Evolutionary conservation across 2,797 vertebrate genomes (phyloP).

Genomic region (Siniperca obscura): DNA sequence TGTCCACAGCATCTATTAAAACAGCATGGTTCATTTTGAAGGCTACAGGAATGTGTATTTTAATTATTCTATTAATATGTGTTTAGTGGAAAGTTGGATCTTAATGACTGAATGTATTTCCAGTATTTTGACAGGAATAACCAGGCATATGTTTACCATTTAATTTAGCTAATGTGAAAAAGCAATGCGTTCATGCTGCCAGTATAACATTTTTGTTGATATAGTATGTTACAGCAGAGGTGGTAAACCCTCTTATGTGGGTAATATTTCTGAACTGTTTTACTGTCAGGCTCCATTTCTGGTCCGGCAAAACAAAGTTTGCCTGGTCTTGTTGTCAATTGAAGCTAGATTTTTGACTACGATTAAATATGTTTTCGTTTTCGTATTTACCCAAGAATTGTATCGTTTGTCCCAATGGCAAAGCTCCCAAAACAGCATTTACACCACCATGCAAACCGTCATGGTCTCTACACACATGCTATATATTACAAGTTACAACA

Average conservation of each 20-base stretch:
- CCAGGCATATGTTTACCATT: background rate
- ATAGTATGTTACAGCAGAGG: background rate
- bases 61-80: background rate
- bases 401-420: background rate
- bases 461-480: background rate
- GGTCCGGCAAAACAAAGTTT: background rate
- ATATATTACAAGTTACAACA: background rate
- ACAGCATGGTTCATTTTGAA: background rate
- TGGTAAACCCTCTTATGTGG: background rate
- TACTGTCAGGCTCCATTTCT: background rate
- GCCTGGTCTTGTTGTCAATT: background rate
- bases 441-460: background rate
- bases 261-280: too few relatives aligned
- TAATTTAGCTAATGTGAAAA: background rate
- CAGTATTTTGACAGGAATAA: background rate
- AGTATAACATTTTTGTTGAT: background rate
- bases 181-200: background rate
- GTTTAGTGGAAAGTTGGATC: background rate
- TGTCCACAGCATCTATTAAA: background rate
- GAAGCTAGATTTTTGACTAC: background rate
- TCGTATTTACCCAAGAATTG: background rate
- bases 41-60: background rate
- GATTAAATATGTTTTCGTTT: background rate
- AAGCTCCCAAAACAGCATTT: too few relatives aligned
- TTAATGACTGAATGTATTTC: background rate